A percentile compares a stretch with the other conserved stretches of the same genome.
These are phyloP conservation scores for Silurus lanzhouensis DNA, from an alignment of 2,797 vertebrate species.

Conservation along the genomic window DNA sequence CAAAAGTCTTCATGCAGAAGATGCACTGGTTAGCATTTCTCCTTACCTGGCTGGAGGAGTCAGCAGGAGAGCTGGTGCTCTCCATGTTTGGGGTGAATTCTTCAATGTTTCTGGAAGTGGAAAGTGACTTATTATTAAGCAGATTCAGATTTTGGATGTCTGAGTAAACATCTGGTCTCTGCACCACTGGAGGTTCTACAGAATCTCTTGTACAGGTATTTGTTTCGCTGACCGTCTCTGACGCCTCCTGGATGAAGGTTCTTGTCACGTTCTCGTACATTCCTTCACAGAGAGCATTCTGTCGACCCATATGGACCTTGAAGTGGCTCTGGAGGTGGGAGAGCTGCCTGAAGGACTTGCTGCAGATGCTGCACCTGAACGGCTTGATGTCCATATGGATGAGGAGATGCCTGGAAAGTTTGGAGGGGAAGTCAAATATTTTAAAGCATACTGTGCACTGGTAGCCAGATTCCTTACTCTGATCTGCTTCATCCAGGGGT, in stretches of 20 bases:
- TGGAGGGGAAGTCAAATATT: constrained; percentile 75
- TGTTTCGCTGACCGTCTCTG: background rate
- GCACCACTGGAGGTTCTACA: background rate
- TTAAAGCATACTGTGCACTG: constrained; percentile 76
- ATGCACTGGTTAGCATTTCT: constrained; percentile 69
- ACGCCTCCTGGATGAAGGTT: background rate
- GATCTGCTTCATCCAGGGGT: background rate
- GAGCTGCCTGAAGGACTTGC: constrained; percentile 76
- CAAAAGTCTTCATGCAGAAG: constrained; percentile 75
- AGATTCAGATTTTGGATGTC: background rate
- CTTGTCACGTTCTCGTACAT: background rate
- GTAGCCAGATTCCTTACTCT: constrained; percentile 63
- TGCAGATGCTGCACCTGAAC: constrained; percentile 75
- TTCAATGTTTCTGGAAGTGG: background rate
- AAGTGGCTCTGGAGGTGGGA: constrained; percentile 76
- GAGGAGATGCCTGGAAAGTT: constrained; percentile 76
- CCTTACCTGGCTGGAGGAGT: constrained; percentile 54
- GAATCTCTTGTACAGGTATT: background rate
- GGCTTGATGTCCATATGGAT: constrained; percentile 77
- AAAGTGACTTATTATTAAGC: background rate
- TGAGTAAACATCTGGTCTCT: background rate
- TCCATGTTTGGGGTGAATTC: background rate
- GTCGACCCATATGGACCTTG: constrained; percentile 61
- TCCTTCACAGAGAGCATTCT: constrained; percentile 44
- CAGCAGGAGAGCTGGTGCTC: background rate